Conservation (phyloP, 2,797 vertebrate genomes). For the Columba guinea region DNA sequence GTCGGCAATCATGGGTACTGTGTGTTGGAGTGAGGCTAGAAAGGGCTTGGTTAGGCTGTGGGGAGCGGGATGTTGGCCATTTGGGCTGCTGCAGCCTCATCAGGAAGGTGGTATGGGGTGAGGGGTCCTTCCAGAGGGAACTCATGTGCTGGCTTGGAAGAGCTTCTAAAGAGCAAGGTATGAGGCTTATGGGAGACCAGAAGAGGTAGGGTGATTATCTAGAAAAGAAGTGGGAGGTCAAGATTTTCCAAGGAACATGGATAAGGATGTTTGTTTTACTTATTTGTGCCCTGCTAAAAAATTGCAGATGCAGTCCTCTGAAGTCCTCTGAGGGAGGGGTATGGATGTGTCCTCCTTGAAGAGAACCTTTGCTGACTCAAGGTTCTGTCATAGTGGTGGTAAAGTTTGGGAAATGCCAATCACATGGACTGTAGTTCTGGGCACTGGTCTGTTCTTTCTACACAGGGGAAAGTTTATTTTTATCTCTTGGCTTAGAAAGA, state of each 20-base stretch:
- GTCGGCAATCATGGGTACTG: neutral
- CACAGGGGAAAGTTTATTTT: neutral
- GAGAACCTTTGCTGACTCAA: neutral
- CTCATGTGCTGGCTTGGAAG: neutral
- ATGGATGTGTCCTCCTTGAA: neutral
- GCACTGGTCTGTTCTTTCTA: neutral
- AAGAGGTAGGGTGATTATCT: neutral
- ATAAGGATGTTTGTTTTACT: neutral
- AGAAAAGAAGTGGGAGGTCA: neutral
- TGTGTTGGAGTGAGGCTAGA: accelerated
- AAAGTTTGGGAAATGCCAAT: neutral
- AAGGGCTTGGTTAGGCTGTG: neutral
- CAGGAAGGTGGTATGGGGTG: neutral
- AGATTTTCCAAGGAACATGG: neutral
- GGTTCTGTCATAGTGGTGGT: neutral
- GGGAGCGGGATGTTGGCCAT: neutral
- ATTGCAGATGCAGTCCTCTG: neutral
- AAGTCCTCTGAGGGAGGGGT: neutral
- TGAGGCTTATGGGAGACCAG: neutral
- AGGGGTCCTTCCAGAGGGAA: neutral
- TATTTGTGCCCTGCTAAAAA: neutral
- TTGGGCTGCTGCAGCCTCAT: neutral
- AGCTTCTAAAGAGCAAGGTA: neutral
- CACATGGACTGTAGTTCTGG: neutral
- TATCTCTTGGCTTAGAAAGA: neutral